Conservation (phyloP, 1,140 invertebrate genomes). For the Euglossa dilemma region DNA sequence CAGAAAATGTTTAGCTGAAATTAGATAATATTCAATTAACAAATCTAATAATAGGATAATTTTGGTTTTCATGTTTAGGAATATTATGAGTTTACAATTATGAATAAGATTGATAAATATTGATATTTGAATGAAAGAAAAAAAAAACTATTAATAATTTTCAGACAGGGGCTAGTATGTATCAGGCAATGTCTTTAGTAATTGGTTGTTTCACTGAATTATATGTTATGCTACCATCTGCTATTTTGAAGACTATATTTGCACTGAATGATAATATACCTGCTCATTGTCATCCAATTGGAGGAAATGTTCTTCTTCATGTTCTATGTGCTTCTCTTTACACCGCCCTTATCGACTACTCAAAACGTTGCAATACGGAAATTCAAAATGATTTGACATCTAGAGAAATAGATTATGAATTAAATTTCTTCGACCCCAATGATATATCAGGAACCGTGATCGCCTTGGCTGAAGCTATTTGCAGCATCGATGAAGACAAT, state of each 20-base stretch:
- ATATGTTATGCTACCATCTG: constrained; percentile 85
- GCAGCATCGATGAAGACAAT: constrained; percentile 89
- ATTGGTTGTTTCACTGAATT: constrained; percentile 87
- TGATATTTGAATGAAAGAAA: neutral
- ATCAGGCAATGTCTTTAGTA: constrained; percentile 88
- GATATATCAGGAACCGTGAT: constrained; percentile 72
- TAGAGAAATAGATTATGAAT: constrained; percentile 22
- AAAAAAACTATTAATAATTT: neutral
- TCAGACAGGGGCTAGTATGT: constrained; percentile 88
- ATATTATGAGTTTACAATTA: neutral
- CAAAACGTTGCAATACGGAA: constrained; percentile 8
- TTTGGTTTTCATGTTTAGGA: no score
- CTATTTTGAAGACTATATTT: constrained; percentile 82
- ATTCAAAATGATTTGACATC: constrained; percentile 37
- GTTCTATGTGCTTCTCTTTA: constrained; percentile 55
- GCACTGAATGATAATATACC: constrained; percentile 86
- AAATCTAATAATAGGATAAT: no score
- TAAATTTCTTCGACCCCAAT: constrained; percentile 65
- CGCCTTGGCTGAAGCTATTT: constrained; percentile 88
- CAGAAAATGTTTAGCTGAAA: no score
- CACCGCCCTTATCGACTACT: constrained; percentile 42
- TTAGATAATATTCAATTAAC: no score
- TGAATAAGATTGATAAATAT: neutral
- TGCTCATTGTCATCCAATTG: constrained; percentile 84
- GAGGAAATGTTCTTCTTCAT: constrained; percentile 87